Base-by-base conservation (phyloP, 2,113 vertebrate species). In the Cariama cristata region DNA sequence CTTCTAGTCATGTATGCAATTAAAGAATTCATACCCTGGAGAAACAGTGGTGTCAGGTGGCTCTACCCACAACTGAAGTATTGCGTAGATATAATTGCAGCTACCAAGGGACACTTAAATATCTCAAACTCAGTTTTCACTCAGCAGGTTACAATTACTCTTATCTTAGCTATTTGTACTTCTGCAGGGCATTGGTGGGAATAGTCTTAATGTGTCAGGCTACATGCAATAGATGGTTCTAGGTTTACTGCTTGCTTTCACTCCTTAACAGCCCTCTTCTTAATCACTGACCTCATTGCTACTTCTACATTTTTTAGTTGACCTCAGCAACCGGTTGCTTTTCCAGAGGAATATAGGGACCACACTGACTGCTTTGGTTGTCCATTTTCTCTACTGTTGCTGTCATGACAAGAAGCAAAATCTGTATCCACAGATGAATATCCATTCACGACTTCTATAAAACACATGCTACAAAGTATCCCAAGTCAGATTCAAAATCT, bases 71-170 rank as follows among this genome's bases (percentile, higher is more conserved):
- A 74, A 52, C 27, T 90, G 82, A 74, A 84, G 32, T 63, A 77
- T 68, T 77, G 58, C 76, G 45, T 35, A 81, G 66, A 38, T 72
- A 63, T 83, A 95, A 86, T 88, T 93, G 90, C 62, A 88, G 45
- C 71, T 94, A 82, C 24, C 81, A 90, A 88, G 75, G 40, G 88
- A 90, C 26, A 72, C 19, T 85, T 58, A 22, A 38, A 11, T 76
- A 66, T 86, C 71, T 85, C 79, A 79, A 81, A 88, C 21, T 93
- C 82, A 52, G 76, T 81, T 93, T 96, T 89, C 49, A 73, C n/a
- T 93, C 62, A 76, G 67, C 42, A 88, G 55, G 21, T 85, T 92
- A 79, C 40, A 76, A 87, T 90, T 81, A 52, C 69, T 88, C 81
- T 88, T 69, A 59, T 62, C 40, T 79, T 50, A 35, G 30, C 23